Conservation (phyloP, 2,113 vertebrate species). For the Bos taurus region DNA sequence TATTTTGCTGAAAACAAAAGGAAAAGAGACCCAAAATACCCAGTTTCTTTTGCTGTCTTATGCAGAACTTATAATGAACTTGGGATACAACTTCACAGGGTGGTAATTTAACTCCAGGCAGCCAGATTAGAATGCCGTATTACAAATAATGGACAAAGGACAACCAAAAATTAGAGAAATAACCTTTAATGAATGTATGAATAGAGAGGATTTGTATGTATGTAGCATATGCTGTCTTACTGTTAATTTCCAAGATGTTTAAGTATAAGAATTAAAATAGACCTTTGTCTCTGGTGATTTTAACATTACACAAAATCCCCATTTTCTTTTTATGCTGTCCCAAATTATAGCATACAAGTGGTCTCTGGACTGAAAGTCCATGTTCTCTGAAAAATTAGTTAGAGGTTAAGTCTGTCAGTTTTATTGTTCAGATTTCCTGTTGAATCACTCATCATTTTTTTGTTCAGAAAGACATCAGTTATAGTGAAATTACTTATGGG, state of each 20-base stretch:
- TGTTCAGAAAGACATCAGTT: not conserved
- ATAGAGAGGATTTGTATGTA: not conserved
- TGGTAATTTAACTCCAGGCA: conserved; percentile 27
- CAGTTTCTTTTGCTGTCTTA: conserved; percentile 14
- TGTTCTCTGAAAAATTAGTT: conserved; percentile 2
- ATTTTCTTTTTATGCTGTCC: conserved; percentile 1
- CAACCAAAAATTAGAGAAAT: conserved; percentile 23
- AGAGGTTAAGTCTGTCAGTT: not conserved
- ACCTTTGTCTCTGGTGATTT: not conserved
- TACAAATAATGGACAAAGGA: conserved; percentile 10
- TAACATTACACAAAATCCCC: not conserved
- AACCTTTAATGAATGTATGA: not conserved
- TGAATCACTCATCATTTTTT: not conserved
- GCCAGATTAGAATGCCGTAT: not conserved
- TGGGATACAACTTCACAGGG: not conserved
- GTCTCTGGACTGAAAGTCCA: not conserved
- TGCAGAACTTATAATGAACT: not conserved
- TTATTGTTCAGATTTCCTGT: not conserved
- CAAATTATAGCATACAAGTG: not conserved
- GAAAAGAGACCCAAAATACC: not conserved
- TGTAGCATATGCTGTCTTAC: not conserved
- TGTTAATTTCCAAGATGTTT: conserved; percentile 3
- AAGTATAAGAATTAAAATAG: conserved; percentile 31
- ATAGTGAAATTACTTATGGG: not conserved
- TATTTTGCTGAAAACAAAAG: conserved; percentile 25